Conservation (phyloP, 2,113 vertebrate species). For the Puffinus mauretanicus region DNA sequence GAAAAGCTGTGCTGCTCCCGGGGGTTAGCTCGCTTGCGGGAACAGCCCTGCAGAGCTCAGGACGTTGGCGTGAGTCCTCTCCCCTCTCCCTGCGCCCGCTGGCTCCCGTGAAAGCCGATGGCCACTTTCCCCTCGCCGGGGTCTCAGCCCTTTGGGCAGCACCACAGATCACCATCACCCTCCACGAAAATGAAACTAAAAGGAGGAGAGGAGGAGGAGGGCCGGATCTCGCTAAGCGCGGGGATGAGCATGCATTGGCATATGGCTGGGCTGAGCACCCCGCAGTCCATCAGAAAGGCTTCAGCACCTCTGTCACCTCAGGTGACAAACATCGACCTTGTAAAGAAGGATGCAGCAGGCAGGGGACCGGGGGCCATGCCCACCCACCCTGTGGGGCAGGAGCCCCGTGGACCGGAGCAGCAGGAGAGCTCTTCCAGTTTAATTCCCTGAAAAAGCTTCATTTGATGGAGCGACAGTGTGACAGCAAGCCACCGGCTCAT, state of each 20-base stretch:
- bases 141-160: background rate
- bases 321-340: background rate
- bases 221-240: rapidly evolving
- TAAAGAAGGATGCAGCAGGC: background rate
- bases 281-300: background rate
- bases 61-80: rapidly evolving
- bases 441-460: background rate
- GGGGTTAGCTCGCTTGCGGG: background rate
- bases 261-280: background rate
- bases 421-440: background rate
- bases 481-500: background rate
- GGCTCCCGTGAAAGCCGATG: background rate
- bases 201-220: background rate
- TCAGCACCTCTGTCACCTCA: background rate
- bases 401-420: background rate
- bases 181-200: rapidly evolving
- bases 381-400: background rate
- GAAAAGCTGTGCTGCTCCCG: background rate
- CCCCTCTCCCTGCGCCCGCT: background rate
- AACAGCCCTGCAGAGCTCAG: background rate
- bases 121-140: rapidly evolving
- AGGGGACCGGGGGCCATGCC: rapidly evolving
- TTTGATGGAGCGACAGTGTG: background rate
- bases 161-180: too few relatives aligned
- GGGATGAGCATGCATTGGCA: background rate